Evolutionary conservation across 2,888 invertebrate genomes (phyloP), one percentile per base, ranked within the genome.

Genomic region (Catocala fraxini): DNA sequence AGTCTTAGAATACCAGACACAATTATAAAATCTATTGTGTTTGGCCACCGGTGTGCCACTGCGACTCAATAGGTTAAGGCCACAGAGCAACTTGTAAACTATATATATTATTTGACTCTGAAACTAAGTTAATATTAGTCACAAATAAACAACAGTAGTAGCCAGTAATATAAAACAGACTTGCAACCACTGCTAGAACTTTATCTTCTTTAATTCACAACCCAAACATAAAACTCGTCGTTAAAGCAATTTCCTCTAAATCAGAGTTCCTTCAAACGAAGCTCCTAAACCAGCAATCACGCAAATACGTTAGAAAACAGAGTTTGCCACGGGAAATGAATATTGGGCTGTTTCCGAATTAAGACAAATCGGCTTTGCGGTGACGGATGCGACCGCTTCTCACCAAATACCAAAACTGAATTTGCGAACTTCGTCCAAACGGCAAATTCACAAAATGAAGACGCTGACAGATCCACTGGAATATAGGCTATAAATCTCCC

Each of bases 301-400:
- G 81, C 80, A 84, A 83, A 80, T 78, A 79, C 73, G 75, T 69
- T 66, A 71, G 68, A 73, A 77, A 85, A 82, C 80, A 68, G 73
- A 81, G 78, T 84, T 80, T 81, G 75, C 77, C 73, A 69, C 75
- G 80, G 80, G 80, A 77, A 85, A 84, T 83, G 80, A 81, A 81
- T 81, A 82, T 84, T 76, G 71, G 74, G 75, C 77, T 73, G 81
- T 76, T 81, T 81, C 82, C 75, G 81, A 82, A 85, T 85, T 79
- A 81, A 86, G 83, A 84, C 82, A 86, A 86, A 86, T 85, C 79
- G 77, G 79, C 76, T 85, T 82, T 75, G 71, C 68, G 69, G 72
- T 73, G 75, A 74, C 76, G 68, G 76, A 73, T 71, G 77, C 66
- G 74, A 63, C 65, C 58, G 58, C 68, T 63, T 54, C 65, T 55